Conservation (phyloP, 2,888 invertebrate genomes). For the Macrosoma leucophasiata region DNA sequence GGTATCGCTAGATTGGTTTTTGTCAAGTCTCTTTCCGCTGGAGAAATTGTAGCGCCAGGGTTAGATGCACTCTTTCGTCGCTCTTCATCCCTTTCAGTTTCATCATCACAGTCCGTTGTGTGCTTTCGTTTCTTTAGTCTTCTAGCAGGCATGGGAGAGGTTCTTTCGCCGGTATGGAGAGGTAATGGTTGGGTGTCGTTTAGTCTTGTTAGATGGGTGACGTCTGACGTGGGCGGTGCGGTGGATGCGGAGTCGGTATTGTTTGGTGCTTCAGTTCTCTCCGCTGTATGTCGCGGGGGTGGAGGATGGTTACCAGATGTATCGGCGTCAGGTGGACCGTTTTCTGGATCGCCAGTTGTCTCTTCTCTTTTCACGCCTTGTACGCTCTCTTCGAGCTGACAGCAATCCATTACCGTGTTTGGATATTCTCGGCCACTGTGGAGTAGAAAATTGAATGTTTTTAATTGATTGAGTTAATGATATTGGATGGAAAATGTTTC, state of each 20-base stretch:
- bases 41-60: conserved; percentile 56
- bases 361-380: conserved; percentile 91
- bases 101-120: conserved; percentile 62
- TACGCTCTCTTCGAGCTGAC: conserved; percentile 90
- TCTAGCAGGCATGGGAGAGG: conserved; percentile 78
- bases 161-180: conserved; percentile 59
- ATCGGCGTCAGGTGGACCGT: conserved; percentile 91
- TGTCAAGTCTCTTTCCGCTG: conserved; percentile 60
- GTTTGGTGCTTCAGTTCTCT: conserved; percentile 57
- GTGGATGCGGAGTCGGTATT: conserved; percentile 56
- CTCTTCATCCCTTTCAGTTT: conserved; percentile 59
- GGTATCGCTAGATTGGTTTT: conserved; percentile 58
- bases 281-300: conserved; percentile 52
- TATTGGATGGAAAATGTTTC: no score
- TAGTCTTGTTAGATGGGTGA: conserved; percentile 63
- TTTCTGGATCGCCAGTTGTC: conserved; percentile 87
- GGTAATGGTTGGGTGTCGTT: conserved; percentile 61
- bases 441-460: conserved; percentile 24
- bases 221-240: conserved; percentile 63
- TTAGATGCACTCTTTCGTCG: conserved; percentile 64
- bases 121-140: conserved; percentile 72
- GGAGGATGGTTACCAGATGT: conserved; percentile 64
- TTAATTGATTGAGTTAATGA: conserved; percentile 8
- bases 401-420: conserved; percentile 94
- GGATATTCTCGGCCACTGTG: conserved; percentile 90